Base-by-base conservation (phyloP, 2,113 vertebrate species). In the Halichoerus grypus region DNA sequence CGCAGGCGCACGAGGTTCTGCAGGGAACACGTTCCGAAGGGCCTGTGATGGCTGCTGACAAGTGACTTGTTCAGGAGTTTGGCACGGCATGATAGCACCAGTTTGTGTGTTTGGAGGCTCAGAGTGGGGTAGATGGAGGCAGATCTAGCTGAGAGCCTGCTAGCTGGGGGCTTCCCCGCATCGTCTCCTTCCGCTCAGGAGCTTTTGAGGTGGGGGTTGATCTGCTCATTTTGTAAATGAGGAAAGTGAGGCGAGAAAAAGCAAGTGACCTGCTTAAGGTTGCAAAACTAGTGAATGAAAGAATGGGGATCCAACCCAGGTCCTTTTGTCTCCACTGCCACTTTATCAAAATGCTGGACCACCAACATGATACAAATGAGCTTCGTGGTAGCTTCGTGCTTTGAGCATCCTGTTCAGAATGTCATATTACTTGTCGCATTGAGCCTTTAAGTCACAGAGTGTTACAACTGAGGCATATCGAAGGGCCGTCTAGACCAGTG, bases 111-210 rank as follows among this genome's bases (percentile, higher is more conserved):
- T 11, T 42, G 76, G 53, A 80, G 22, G 74, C 55, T 88, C 31
- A 1, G 0, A 10, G 79, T 42, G 59, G 92, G n/a, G 36, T 15
- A 8, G 28, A 4, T 2, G 31, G 69, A 91, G 57, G 51, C 69
- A 15, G 36, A 7, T 26, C 18, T 79, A 33, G 61, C 86, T 2
- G 26, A 59, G 49, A 65, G 65, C 24, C 28, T 21, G 42, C 33
- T 26, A 14, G 13, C 57, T 8, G 22, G 19, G 49, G 15, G 77
- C 49, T 61, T 33, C 57, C 28, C 1, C 5, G 26, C 36, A 1
- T 24, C 7, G 4, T 10, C 13, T 10, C 61, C 12, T 53, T 72
- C 69, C 9, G 5, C 4, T 2, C 2, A 63, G 19, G 5, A 2
- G 59, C 5, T 11, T 71, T 39, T 28, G 19, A 39, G 57, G 63